Evolutionary conservation across 2,113 vertebrate species (phyloP).

Genomic region (Noturus placidus): DNA sequence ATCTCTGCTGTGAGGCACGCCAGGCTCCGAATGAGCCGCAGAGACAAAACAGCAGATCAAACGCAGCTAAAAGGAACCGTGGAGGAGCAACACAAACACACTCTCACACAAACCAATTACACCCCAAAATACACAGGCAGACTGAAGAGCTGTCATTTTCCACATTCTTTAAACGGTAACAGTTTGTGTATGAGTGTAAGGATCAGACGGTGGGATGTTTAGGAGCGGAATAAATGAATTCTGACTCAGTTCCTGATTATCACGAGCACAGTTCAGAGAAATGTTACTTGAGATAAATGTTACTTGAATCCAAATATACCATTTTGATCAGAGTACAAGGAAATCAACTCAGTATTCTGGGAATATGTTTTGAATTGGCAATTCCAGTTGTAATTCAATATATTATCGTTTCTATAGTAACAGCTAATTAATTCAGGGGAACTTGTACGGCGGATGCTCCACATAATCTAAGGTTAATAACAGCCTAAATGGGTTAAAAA

Average conservation of each 20-base stretch:
- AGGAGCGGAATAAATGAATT: neutral
- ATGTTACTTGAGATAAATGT: neutral
- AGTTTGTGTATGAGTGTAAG: neutral
- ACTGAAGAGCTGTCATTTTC: conserved; percentile 1
- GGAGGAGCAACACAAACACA: conserved; percentile 34
- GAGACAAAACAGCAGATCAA: conserved; percentile 54
- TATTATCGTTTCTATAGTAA: neutral
- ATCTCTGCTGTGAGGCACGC: conserved; percentile 36
- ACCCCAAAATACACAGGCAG: conserved; percentile 16
- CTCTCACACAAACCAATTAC: conserved; percentile 37
- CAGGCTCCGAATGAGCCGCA: conserved; percentile 43
- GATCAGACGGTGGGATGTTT: neutral
- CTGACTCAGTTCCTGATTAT: neutral
- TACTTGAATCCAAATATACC: neutral
- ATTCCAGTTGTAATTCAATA: neutral
- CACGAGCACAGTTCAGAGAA: neutral
- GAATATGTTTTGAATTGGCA: neutral
- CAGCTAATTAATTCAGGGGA: too few relatives aligned
- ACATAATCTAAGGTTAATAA: neutral
- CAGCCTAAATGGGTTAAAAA: neutral
- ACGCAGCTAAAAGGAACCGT: conserved; percentile 41
- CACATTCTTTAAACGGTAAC: neutral
- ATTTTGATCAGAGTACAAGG: neutral
- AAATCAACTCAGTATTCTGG: neutral
- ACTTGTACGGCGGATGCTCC: neutral